Evolutionary conservation across 2,888 invertebrate species (phyloP), one percentile per base, ranked within the genome.

Genomic region (Cheilosia pagana): DNA sequence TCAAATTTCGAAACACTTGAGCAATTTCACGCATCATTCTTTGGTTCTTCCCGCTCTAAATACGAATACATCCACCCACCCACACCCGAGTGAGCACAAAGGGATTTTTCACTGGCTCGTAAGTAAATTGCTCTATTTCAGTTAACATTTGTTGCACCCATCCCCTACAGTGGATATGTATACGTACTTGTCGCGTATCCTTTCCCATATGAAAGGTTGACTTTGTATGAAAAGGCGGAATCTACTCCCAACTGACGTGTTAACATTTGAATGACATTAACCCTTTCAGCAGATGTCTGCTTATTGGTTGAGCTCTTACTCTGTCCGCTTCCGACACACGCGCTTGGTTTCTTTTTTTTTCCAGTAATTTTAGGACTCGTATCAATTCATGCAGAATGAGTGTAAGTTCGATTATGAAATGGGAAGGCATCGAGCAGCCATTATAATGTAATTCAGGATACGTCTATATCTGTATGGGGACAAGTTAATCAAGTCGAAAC

Each of bases 51-150:
- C 16, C 16, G 43, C 16, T 43, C n/a, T 16, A 16, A 16, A 8
- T 45, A 45, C 16, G 8, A 5, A 21, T n/a, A n/a, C n/a, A n/a
- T n/a, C 12, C 31, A 8, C 41, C n/a, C 7, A 7, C 35, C 6
- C 12, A 0, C 21, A 35, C 16, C 10, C 23, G 41, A 23, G 43
- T 5, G 8, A n/a, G 25, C 16, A 4, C 21, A 59, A 43, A 25
- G 50, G 59, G 23, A 60, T 39, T 59, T 50, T 41, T 50, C 43
- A 21, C 45, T 59, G 59, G 14, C 43, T 21, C 35, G 70, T 63
- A 23, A n/a, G 55, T 48, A 63, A 74, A 63, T 74, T 55, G 63
- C 45, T 75, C 21, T 50, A 45, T 55, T 57, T 45, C 12, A 28
- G 53, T 25, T 28, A 65, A 65, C 52, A 52, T 52, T 23, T 65